Conservation (phyloP, 2,888 invertebrate species). For the Chrysolina oricalcia region DNA sequence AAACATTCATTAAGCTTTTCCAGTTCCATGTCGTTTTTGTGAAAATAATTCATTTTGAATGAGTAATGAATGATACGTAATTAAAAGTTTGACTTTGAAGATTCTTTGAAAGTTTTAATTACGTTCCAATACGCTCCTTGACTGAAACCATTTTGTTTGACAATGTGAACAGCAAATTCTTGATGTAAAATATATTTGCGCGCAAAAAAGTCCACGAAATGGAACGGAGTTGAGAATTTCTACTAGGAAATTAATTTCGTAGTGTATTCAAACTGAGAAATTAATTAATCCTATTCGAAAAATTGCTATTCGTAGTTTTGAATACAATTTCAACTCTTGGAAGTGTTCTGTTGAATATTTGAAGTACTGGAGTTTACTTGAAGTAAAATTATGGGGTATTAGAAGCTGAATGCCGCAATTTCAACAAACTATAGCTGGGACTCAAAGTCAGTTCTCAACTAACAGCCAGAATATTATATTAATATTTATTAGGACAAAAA, state of each 20-base stretch:
- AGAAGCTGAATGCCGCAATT: no score
- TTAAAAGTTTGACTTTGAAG: slow-evolving; percentile 24
- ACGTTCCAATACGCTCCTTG: not conserved
- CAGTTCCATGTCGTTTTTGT: slow-evolving; percentile 21
- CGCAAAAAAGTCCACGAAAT: not conserved
- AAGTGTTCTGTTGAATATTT: no score
- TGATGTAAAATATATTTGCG: not conserved
- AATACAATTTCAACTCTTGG: no score
- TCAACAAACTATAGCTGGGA: no score
- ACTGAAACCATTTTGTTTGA: slow-evolving; percentile 10
- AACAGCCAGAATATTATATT: no score
- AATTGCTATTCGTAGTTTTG: no score
- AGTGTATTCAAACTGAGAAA: not conserved
- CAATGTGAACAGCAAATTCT: not conserved
- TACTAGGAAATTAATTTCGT: not conserved
- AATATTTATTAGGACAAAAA: no score
- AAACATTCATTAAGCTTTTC: slow-evolving; percentile 26
- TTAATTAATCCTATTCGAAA: no score
- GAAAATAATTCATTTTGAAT: slow-evolving; percentile 22
- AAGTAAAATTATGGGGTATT: no score
- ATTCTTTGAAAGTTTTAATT: slow-evolving; percentile 23
- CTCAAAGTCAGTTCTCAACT: no score
- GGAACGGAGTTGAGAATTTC: not conserved
- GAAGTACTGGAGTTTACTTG: no score
- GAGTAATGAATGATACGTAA: slow-evolving; percentile 24